Evolutionary conservation across 2,888 invertebrate species (phyloP).

Genomic region (Morpho deidamia): DNA sequence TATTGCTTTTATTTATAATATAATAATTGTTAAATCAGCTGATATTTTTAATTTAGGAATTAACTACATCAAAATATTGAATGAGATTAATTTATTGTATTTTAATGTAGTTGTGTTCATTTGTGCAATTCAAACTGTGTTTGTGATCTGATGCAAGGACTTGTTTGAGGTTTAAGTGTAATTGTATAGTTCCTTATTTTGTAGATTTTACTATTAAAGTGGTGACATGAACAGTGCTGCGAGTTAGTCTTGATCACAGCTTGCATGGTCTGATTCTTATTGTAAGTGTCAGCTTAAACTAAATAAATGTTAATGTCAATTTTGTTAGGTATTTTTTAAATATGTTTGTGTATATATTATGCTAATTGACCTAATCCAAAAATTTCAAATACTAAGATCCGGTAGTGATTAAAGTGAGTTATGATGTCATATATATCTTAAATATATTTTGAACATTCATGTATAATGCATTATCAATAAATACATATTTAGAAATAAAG

Average conservation of each 20-base stretch:
- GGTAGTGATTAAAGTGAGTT: too few relatives aligned
- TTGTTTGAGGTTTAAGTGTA: constrained; percentile 63
- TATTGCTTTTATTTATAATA: constrained; percentile 60
- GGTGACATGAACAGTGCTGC: constrained; percentile 9
- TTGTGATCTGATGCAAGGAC: constrained; percentile 74
- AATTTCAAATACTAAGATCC: too few relatives aligned
- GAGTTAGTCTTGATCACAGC: constrained; percentile 23
- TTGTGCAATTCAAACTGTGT: constrained; percentile 69
- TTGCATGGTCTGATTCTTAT: constrained; percentile 54
- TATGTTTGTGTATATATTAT: too few relatives aligned
- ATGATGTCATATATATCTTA: too few relatives aligned
- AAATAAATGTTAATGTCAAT: neutral
- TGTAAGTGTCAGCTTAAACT: constrained; percentile 31
- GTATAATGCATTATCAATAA: too few relatives aligned
- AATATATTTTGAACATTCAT: too few relatives aligned
- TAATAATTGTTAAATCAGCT: constrained; percentile 64
- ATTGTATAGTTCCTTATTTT: constrained; percentile 75
- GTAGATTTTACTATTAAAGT: constrained; percentile 54
- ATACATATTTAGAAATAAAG: too few relatives aligned
- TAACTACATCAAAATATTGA: constrained; percentile 49
- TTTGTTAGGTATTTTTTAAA: too few relatives aligned
- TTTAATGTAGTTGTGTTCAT: constrained; percentile 64
- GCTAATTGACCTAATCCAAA: too few relatives aligned
- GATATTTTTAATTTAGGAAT: constrained; percentile 68
- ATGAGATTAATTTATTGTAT: constrained; percentile 75